A percentile compares a stretch with the other conserved stretches of the same genome.
Evolutionary conservation across 2,113 vertebrate genomes (phyloP).

Genomic region (Cyprinodon brontotheroides): DNA sequence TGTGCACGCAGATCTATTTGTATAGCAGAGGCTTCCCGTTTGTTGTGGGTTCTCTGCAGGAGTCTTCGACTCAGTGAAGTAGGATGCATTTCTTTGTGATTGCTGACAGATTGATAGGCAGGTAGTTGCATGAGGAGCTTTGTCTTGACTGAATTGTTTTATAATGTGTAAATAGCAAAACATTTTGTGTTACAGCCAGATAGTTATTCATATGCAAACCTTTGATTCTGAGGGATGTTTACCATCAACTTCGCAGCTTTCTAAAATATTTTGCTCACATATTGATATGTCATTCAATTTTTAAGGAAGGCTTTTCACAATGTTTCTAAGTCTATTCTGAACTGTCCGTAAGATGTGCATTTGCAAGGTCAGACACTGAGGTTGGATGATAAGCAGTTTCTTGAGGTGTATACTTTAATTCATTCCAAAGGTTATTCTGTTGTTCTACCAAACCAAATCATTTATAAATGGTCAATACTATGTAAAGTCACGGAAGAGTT

Average conservation of each 20-base stretch:
- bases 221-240: not conserved
- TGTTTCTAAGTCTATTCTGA: not conserved
- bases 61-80: slow-evolving; percentile 30
- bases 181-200: not conserved
- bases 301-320: not conserved
- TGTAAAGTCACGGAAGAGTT: no score
- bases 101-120: slow-evolving; percentile 50
- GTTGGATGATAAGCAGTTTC: not conserved
- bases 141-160: slow-evolving; percentile 7
- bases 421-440: not conserved
- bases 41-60: slow-evolving; percentile 34
- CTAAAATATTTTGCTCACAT: not conserved
- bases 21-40: slow-evolving; percentile 31
- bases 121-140: slow-evolving; percentile 7
- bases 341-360: not conserved
- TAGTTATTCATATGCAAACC: not conserved
- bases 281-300: not conserved
- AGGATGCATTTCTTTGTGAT: slow-evolving; percentile 43
- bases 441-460: no score
- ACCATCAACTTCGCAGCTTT: not conserved
- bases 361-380: not conserved
- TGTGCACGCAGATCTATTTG: not conserved
- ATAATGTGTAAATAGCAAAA: not conserved
- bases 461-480: no score
- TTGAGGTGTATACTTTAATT: not conserved